A percentile compares a stretch with the other conserved stretches of the same genome.
Evolutionary conservation across 1,140 invertebrate genomes (phyloP).

Genomic region (Chironomus tepperi): DNA sequence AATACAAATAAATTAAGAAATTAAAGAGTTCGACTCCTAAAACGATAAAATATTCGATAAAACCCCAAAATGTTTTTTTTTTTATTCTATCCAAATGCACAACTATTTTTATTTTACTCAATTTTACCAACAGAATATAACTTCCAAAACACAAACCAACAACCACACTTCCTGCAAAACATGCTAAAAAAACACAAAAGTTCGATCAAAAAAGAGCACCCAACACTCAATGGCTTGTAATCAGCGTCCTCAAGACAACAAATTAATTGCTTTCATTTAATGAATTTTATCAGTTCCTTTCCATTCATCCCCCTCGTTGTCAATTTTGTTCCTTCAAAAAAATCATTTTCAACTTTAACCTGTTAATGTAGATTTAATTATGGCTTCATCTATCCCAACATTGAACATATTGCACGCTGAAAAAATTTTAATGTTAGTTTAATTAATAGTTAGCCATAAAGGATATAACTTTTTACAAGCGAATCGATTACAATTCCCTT

Average conservation of each 20-base stretch:
- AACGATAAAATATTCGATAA: too few species aligned
- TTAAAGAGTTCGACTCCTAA: too few species aligned
- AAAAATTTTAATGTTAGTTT: slow-evolving; percentile 10
- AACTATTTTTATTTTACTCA: too few species aligned
- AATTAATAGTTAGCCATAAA: slow-evolving; percentile 1
- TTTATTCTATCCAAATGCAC: too few species aligned
- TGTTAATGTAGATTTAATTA: slow-evolving; percentile 22
- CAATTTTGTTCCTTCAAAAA: background rate
- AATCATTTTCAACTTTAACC: slow-evolving; percentile 10
- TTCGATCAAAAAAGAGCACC: background rate
- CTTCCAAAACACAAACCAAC: too few species aligned
- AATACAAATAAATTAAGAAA: too few species aligned
- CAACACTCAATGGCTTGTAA: background rate
- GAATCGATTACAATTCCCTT: background rate
- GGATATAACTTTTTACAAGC: background rate
- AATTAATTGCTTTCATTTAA: slow-evolving; percentile 2
- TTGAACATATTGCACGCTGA: background rate
- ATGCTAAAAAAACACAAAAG: too few species aligned
- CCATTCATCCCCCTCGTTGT: background rate
- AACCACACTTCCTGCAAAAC: too few species aligned
- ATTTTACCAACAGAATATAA: too few species aligned
- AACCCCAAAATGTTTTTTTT: too few species aligned
- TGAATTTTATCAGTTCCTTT: slow-evolving; percentile 1
- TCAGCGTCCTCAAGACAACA: background rate
- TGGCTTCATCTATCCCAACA: slow-evolving; percentile 5